These are phyloP conservation scores for Automeris io DNA, from an alignment of 2,888 invertebrate species.

Conservation along the genomic window DNA sequence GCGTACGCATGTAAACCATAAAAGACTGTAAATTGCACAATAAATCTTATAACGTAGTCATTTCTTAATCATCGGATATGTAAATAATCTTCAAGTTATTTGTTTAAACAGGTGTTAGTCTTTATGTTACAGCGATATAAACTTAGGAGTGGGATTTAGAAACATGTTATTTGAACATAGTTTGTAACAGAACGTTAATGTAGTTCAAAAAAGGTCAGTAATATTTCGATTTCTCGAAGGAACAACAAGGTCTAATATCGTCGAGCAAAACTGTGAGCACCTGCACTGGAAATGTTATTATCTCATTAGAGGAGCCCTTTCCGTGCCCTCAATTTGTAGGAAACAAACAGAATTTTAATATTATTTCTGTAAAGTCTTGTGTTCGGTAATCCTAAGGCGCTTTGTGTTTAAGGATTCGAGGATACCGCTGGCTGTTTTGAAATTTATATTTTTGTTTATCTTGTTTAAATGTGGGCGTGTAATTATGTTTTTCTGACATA, in stretches of 20 bases:
- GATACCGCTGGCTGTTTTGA: conserved; percentile 8
- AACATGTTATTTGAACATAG: too few relatives aligned
- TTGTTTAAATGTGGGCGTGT: conserved; percentile 1
- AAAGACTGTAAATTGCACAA: too few relatives aligned
- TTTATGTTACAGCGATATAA: too few relatives aligned
- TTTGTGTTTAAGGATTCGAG: conserved; percentile 27
- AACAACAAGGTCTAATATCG: not conserved
- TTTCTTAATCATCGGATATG: too few relatives aligned
- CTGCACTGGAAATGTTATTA: conserved; percentile 44
- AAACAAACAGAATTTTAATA: conserved; percentile 62
- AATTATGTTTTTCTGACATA: too few relatives aligned
- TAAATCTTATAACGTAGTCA: too few relatives aligned
- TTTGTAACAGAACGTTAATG: too few relatives aligned
- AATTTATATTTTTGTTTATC: conserved; percentile 10
- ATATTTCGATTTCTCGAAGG: conserved; percentile 2
- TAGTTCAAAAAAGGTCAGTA: too few relatives aligned
- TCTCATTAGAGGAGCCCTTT: conserved; percentile 58
- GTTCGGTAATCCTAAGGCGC: conserved; percentile 33
- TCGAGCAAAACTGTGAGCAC: conserved; percentile 7
- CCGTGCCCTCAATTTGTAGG: conserved; percentile 48
- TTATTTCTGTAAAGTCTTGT: conserved; percentile 33
- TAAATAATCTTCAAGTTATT: too few relatives aligned
- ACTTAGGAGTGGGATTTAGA: too few relatives aligned
- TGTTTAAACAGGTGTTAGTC: too few relatives aligned
- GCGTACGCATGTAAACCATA: too few relatives aligned